Percentiles rank a stretch among this genome's conserved stretches.
phyloP scores from a whole-genome alignment of 2,797 vertebrate species.

The Rhinoraja longicauda region DNA sequence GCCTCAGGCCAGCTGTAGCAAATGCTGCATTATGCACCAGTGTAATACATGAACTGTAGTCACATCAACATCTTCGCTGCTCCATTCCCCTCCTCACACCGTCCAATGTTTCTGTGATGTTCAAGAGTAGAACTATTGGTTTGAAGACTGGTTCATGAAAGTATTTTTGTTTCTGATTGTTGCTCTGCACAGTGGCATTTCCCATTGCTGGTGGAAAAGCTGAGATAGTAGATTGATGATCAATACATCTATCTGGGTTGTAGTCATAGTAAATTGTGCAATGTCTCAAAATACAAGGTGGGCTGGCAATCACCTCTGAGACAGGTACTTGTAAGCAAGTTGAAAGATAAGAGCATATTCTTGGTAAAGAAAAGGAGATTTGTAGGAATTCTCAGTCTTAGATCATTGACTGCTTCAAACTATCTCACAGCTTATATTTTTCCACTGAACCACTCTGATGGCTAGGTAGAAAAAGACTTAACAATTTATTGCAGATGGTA shows the following conservation, averaged over 20 bases:
- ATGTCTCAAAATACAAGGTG: background rate
- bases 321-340: background rate
- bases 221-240: background rate
- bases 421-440: background rate
- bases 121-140: background rate
- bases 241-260: background rate
- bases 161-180: background rate
- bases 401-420: background rate
- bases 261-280: background rate
- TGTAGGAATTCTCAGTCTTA: background rate
- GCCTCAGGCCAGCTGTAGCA: background rate
- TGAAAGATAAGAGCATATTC: background rate
- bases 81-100: background rate
- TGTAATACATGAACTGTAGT: background rate
- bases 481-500: background rate
- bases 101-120: background rate
- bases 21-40: background rate
- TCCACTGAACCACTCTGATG: background rate
- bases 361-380: background rate
- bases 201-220: background rate
- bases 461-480: background rate
- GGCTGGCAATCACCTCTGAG: background rate
- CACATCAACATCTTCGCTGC: background rate
- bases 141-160: background rate
- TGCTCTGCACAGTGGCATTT: background rate